Evolutionary conservation across 1,140 invertebrate genomes (phyloP).

Genomic region (Heliconius melpomene): DNA sequence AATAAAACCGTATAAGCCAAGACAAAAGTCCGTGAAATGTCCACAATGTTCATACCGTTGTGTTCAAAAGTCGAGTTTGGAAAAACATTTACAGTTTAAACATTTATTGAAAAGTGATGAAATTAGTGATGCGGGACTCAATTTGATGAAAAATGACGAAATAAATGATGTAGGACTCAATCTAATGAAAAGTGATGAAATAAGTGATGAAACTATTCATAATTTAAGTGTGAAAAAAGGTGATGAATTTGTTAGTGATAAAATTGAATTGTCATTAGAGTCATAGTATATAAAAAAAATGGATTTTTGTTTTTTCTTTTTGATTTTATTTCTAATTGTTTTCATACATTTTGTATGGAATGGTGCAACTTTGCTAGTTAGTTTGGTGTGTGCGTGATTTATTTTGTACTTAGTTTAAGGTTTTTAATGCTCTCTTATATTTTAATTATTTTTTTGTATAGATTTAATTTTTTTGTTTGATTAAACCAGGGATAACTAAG

Average conservation of each 20-base stretch:
- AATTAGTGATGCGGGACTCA: conserved; percentile 35
- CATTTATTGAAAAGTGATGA: conserved; percentile 45
- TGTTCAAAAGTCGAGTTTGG: conserved; percentile 73
- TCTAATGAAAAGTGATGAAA: conserved; percentile 45
- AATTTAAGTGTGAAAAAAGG: conserved; percentile 70
- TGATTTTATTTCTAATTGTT: conserved; percentile 7
- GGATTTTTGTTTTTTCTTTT: background rate
- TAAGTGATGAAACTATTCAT: conserved; percentile 48
- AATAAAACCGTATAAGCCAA: conserved; percentile 69
- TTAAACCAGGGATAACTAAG: background rate
- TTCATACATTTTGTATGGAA: conserved; percentile 6
- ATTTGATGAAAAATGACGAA: conserved; percentile 41
- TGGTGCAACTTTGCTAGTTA: background rate
- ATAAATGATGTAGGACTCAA: conserved; percentile 37
- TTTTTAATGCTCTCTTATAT: conserved; percentile 13
- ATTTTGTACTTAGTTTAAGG: background rate
- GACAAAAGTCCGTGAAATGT: conserved; percentile 73
- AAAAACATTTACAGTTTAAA: conserved; percentile 75
- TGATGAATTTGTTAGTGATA: conserved; percentile 37
- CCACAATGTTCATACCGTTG: conserved; percentile 71
- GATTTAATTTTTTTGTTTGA: background rate
- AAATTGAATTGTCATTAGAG: conserved; percentile 41
- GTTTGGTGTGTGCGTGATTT: background rate
- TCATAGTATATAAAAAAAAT: conserved; percentile 38
- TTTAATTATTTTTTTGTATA: conserved; percentile 18